Evolutionary conservation across 1,140 invertebrate genomes (phyloP), one percentile per base, ranked within the genome.

Genomic region (Trichonephila clavata): DNA sequence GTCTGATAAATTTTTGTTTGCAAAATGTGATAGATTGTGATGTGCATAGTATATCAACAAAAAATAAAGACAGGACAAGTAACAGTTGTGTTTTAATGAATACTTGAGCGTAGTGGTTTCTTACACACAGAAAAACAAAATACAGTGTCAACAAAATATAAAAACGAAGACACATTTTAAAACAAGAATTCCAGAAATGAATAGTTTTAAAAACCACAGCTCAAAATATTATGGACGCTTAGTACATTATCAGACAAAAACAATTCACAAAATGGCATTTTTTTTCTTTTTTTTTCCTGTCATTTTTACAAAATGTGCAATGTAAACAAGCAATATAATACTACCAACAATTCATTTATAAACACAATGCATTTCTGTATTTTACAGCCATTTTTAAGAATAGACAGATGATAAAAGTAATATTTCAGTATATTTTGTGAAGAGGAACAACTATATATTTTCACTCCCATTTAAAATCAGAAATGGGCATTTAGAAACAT

Each of bases 81-180:
- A 93, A 93, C 92, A 93, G 92, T 93, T 93, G 92, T 93, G 92
- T 93, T 93, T 93, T 93, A 93, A 93, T 93, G 92, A 93, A 93
- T 93, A 93, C 63, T 93, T 93, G 92, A 93, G 92, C 92, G 80
- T 80, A 93, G 92, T 93, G 92, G 92, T 93, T 92, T 84, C 57
- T 39, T 77, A 81, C 84, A 93, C 39, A 93, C 50, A 68, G 50
- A 61, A 92, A 92, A 92, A 32, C 32, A 57, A 86, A 59, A 92
- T 57, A 92, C 50, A 92, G 61, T 86, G 83, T 86, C 27, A 92
- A 93, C 92, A 86, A 80, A 93, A 50, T 84, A 71, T 63, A 87
- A 92, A 87, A 92, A 92, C 61, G 57, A 57, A 92, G 24, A 80
- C 57, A 81, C 50, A n/a, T 50, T 27, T 16, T 18, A 83, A 84